Evolutionary conservation across 1,140 invertebrate genomes (phyloP).

Genomic region (Brachionus sp.): DNA sequence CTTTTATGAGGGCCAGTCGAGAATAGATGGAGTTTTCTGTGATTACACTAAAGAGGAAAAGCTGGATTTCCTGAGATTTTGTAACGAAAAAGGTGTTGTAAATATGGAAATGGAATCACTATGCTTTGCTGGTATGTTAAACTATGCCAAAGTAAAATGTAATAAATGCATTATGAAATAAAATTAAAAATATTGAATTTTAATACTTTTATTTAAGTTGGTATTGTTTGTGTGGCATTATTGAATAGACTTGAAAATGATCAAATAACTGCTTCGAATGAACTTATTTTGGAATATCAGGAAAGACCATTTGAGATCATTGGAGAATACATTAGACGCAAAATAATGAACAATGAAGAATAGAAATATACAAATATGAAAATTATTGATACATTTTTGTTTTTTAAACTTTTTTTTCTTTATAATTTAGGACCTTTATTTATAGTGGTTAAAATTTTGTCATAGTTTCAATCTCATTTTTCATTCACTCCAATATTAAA

Average conservation of each 20-base stretch:
- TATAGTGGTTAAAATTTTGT: no score
- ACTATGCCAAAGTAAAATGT: constrained; percentile 76
- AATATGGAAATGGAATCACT: constrained; percentile 98
- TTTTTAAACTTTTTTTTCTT: no score
- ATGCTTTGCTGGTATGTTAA: constrained; percentile 84
- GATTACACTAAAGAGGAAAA: constrained; percentile 85
- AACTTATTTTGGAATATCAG: constrained; percentile 87
- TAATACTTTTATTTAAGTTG: constrained; percentile 62
- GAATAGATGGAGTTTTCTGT: constrained; percentile 93
- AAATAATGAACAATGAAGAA: constrained; percentile 31
- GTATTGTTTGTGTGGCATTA: constrained; percentile 85
- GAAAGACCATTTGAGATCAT: constrained; percentile 76
- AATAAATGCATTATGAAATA: neutral
- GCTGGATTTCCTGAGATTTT: constrained; percentile 74
- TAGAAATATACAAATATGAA: neutral
- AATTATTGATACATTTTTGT: no score
- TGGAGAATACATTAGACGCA: constrained; percentile 19
- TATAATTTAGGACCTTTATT: no score
- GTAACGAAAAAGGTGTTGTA: constrained; percentile 74
- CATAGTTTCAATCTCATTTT: no score
- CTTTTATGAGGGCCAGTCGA: constrained; percentile 92
- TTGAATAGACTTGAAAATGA: constrained; percentile 89
- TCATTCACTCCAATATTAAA: no score
- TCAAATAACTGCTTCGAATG: constrained; percentile 77
- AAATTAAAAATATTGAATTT: neutral